Conservation (phyloP, 2,888 invertebrate genomes). For the Perizoma affinitatum region DNA sequence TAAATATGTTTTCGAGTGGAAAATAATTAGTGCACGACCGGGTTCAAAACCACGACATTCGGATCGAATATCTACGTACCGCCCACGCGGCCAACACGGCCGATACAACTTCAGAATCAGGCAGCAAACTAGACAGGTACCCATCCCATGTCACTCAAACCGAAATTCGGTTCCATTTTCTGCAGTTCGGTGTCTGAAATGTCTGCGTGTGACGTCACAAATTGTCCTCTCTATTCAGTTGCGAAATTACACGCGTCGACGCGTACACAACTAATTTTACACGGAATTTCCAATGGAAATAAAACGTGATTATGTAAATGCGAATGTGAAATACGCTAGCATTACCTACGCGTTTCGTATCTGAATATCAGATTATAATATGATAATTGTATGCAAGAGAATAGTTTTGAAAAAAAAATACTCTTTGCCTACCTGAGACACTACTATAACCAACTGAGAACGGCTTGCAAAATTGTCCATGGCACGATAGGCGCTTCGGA, state of each 20-base stretch:
- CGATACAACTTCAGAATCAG: too few species aligned
- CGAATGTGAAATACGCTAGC: not conserved
- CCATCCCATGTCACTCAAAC: slow-evolving; percentile 3
- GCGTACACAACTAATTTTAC: slow-evolving; percentile 68
- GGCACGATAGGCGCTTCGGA: too few species aligned
- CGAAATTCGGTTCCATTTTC: slow-evolving; percentile 18
- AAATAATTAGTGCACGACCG: too few species aligned
- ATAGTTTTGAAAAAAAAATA: too few species aligned
- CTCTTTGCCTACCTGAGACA: too few species aligned
- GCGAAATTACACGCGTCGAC: slow-evolving; percentile 71
- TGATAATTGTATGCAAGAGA: not conserved
- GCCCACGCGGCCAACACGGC: too few species aligned
- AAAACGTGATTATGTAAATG: not conserved
- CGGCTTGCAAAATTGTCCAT: too few species aligned
- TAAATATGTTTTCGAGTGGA: too few species aligned
- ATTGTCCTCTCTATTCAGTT: slow-evolving; percentile 78
- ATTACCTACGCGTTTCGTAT: not conserved
- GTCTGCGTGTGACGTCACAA: slow-evolving; percentile 78
- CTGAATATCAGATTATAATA: not conserved
- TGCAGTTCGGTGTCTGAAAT: slow-evolving; percentile 43
- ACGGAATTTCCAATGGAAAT: slow-evolving; percentile 43
- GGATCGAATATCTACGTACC: too few species aligned
- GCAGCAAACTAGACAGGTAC: not conserved
- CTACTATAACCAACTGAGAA: too few species aligned
- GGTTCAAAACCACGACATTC: too few species aligned